phyloP scores from a whole-genome alignment of 2,113 vertebrate species.

The Microtus oregoni region DNA sequence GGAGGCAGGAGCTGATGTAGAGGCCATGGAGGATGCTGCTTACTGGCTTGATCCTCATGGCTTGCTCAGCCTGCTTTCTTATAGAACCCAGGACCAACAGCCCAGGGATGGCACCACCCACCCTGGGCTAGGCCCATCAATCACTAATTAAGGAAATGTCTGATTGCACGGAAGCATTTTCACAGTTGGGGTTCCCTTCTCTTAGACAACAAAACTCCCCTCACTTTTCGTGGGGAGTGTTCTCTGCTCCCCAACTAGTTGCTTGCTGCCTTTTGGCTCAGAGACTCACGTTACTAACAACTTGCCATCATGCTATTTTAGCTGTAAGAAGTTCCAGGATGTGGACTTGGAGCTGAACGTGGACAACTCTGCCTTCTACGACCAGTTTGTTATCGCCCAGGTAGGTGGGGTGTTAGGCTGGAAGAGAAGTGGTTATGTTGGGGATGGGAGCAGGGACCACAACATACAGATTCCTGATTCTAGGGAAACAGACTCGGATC shows the following conservation, averaged over 20 bases:
- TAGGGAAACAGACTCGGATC: not conserved
- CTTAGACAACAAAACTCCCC: not conserved
- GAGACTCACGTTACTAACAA: not conserved
- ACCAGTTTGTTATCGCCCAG: constrained; percentile 97
- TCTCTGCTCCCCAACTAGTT: not conserved
- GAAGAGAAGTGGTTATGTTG: not conserved
- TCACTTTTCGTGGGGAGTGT: accelerated
- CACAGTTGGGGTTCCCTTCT: not conserved
- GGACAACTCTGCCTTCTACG: constrained; percentile 97
- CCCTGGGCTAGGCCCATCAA: not conserved
- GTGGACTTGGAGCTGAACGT: constrained; percentile 94
- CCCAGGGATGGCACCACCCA: not conserved
- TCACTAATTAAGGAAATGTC: not conserved
- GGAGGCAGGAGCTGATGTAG: not conserved
- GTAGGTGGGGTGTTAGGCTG: constrained; percentile 80
- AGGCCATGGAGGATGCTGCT: not conserved
- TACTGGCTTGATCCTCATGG: not conserved
- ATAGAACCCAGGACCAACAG: not conserved
- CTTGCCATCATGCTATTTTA: constrained; percentile 75
- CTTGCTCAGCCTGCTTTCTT: not conserved
- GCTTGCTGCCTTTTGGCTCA: not conserved
- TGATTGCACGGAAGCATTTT: not conserved
- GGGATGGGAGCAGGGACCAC: not conserved
- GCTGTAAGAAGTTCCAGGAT: constrained; percentile 96
- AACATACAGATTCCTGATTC: not conserved